Base-by-base conservation (phyloP, 2,113 vertebrate species). In the Odontophorus gujanensis region DNA sequence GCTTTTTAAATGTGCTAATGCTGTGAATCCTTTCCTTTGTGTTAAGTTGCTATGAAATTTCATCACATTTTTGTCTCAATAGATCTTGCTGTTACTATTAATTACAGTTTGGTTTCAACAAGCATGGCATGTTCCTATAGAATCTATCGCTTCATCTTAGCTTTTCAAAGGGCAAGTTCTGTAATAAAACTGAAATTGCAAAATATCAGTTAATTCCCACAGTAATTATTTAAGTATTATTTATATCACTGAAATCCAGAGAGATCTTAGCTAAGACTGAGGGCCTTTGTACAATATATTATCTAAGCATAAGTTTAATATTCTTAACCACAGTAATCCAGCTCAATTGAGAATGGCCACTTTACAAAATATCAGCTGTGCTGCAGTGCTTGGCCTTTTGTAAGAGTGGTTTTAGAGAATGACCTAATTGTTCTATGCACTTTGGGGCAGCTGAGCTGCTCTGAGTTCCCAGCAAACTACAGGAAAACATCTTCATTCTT, bases 171-270 rank as follows among this genome's bases (percentile, higher is more conserved):
- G 48, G 30, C 58, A 88, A 81, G 53, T 74, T 18, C 51, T 95
- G 50, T 79, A 95, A 83, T 92, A 79, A 72, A 94, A 88, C 43
- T 87, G 66, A 95, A 85, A 88, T 72, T 92, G 40, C 53, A 88
- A 84, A 91, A 72, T 90, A 88, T 81, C 61, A 53, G 7, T 48
- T 91, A 85, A 96, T 88, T 96, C 66, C 82, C 87, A 79, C 57
- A 78, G 65, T 79, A 92, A 94, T 90, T 94, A 83, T 83, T 80
- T 59, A 84, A 91, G 47, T 81, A 82, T 90, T 91, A 89, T 85
- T 95, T 95, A 81, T 90, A 69, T 86, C 69, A 81, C 61, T 86
- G 82, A 81, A 91, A 81, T 58, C 17, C 62, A 85, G 53, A 65
- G 67, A 91, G 32, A 63, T 59, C 38, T 85, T 62, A 89, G 20